Conservation (phyloP, 1,140 invertebrate genomes). For the Stegodyphus mimosarum region DNA sequence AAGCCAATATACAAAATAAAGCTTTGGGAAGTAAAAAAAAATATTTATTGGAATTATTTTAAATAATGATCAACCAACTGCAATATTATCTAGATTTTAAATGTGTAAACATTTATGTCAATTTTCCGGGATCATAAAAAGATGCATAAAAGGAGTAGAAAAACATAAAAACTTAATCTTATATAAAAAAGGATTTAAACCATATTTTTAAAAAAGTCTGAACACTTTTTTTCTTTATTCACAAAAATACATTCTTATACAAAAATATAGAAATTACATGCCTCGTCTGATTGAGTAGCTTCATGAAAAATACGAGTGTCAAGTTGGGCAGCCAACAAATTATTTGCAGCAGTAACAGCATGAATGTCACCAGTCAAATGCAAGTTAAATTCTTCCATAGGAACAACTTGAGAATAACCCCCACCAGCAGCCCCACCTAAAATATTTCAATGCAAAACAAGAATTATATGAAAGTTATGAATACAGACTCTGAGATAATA, state of each 20-base stretch:
- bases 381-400: conserved; percentile 99
- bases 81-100: no score
- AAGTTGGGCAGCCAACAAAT: conserved; percentile 87
- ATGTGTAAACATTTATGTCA: no score
- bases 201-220: neutral
- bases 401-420: conserved; percentile 94
- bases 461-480: no score
- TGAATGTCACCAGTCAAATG: conserved; percentile 98
- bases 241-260: neutral
- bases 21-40: no score
- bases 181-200: neutral
- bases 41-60: no score
- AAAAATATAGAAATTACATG: conserved; percentile 1
- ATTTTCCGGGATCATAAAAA: no score
- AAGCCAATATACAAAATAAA: no score
- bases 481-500: no score
- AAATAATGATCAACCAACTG: no score
- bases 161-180: neutral
- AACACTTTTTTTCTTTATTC: neutral
- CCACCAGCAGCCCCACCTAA: conserved; percentile 91
- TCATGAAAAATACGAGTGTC: conserved; percentile 98
- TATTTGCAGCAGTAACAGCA: conserved; percentile 97
- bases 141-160: no score
- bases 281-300: conserved; percentile 85
- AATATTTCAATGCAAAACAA: neutral